phyloP scores from a whole-genome alignment of 2,888 invertebrate species.

The Calameuta filiformis region DNA sequence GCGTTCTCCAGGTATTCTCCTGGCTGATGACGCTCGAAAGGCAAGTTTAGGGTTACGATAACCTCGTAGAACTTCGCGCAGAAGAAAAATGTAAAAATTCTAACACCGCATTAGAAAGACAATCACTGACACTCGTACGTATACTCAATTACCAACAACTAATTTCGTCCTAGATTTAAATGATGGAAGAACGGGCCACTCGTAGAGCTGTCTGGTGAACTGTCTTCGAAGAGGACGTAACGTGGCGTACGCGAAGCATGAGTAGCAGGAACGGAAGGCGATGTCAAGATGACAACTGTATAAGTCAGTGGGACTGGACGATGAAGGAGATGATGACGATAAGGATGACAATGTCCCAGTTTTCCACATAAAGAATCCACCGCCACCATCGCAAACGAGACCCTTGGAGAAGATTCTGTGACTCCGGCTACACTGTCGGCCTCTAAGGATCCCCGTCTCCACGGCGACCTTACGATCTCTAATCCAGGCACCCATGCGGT shows the following conservation, averaged over 20 bases:
- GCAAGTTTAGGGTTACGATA: not conserved
- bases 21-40: not conserved
- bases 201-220: constrained; percentile 59
- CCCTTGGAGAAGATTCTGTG: constrained; percentile 27
- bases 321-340: constrained; percentile 25
- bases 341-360: constrained; percentile 20
- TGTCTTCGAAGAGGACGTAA: constrained; percentile 56
- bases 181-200: constrained; percentile 59
- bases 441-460: constrained; percentile 53
- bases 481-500: constrained; percentile 66
- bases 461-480: constrained; percentile 54
- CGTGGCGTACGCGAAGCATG: constrained; percentile 5
- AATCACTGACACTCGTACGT: not conserved
- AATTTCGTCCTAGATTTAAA: constrained; percentile 63
- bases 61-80: not conserved
- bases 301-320: not conserved
- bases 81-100: not conserved
- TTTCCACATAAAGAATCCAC: constrained; percentile 20
- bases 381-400: constrained; percentile 53
- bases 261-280: constrained; percentile 7
- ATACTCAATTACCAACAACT: constrained; percentile 25
- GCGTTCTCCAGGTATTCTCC: not conserved
- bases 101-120: not conserved
- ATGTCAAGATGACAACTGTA: not conserved
- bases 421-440: constrained; percentile 24